phyloP scores from a whole-genome alignment of 2,113 vertebrate species.

The Nicator chloris region DNA sequence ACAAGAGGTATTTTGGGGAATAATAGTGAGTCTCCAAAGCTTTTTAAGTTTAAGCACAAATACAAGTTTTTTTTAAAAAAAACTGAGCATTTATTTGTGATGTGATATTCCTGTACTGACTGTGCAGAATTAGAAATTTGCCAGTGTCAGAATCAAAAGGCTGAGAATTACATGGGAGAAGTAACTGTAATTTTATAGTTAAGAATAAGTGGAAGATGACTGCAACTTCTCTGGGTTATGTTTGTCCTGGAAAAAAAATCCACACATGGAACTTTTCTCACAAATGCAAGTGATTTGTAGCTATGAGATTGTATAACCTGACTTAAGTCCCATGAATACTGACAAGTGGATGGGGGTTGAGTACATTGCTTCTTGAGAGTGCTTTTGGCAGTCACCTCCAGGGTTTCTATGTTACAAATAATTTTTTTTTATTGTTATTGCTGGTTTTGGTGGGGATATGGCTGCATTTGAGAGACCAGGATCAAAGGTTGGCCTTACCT shows the following conservation, averaged over 20 bases:
- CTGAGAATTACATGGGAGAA: neutral
- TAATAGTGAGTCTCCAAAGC: neutral
- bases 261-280: neutral
- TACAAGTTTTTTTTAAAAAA: accelerated
- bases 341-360: neutral
- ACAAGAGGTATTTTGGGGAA: neutral
- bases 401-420: neutral
- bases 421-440: neutral
- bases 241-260: neutral
- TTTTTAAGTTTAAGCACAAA: neutral
- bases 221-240: neutral
- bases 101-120: neutral
- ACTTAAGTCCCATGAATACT: neutral
- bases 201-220: neutral
- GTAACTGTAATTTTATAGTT: neutral
- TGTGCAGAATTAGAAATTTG: neutral
- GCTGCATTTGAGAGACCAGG: neutral
- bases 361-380: neutral
- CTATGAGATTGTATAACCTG: neutral
- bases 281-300: neutral
- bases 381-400: neutral
- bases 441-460: neutral
- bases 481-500: neutral
- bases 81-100: neutral
- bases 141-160: neutral